phyloP scores from a whole-genome alignment of 2,113 vertebrate species.

The Onychostruthus taczanowskii region DNA sequence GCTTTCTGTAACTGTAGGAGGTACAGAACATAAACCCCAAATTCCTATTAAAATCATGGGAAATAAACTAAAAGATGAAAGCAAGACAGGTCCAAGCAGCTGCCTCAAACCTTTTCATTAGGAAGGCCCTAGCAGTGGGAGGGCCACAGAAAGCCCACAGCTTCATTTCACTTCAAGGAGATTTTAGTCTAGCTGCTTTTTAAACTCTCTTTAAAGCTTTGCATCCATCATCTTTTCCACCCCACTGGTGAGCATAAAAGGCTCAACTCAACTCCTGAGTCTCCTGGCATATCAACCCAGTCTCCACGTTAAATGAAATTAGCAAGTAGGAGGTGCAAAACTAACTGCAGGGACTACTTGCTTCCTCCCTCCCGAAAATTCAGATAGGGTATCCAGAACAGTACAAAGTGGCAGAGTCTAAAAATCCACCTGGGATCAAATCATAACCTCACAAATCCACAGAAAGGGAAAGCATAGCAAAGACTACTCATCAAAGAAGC shows the following conservation, averaged over 20 bases:
- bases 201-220: background rate
- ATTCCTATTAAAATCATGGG: background rate
- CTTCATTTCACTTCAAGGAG: background rate
- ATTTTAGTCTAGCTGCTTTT: background rate
- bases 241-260: background rate
- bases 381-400: background rate
- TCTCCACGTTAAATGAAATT: background rate
- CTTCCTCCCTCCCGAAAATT: accelerated
- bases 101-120: background rate
- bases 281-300: accelerated
- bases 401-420: background rate
- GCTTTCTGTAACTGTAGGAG: background rate
- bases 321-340: background rate
- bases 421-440: background rate
- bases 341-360: background rate
- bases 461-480: background rate
- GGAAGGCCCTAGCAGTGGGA: background rate
- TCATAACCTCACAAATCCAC: background rate
- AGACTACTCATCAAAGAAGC: background rate
- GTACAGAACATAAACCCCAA: background rate
- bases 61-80: background rate
- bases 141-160: background rate
- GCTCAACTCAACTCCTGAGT: background rate
- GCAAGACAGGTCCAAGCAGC: background rate
- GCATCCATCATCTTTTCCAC: background rate